These are phyloP conservation scores for Sebastiscus tertius DNA, from an alignment of 2,797 vertebrate species.

Conservation along the genomic window DNA sequence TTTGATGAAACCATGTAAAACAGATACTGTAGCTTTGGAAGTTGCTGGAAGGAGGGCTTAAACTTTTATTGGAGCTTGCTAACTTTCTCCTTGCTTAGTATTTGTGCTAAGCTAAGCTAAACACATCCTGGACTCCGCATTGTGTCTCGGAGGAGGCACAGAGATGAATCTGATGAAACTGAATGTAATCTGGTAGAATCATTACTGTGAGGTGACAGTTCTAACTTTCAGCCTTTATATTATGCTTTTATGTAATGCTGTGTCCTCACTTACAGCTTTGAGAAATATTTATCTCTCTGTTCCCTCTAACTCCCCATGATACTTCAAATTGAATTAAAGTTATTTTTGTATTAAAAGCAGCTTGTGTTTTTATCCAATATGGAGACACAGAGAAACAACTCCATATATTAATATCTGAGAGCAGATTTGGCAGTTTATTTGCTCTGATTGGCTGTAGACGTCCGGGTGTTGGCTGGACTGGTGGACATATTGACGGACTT, in stretches of 20 bases:
- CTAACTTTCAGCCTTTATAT: neutral
- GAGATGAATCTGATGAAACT: neutral
- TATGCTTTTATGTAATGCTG: neutral
- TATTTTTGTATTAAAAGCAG: neutral
- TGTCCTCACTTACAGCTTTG: neutral
- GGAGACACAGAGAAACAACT: neutral
- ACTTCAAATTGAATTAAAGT: neutral
- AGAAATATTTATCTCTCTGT: neutral
- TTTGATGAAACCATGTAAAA: neutral
- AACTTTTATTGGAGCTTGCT: neutral
- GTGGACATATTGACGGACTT: slow-evolving; percentile 16
- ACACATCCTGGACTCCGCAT: neutral
- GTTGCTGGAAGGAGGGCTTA: neutral
- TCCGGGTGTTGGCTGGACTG: neutral
- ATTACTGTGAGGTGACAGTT: neutral
- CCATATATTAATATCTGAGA: neutral
- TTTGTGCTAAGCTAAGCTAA: neutral
- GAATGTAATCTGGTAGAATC: neutral
- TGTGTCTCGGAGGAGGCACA: neutral
- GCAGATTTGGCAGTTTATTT: neutral
- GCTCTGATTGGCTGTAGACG: neutral
- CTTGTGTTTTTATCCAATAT: neutral
- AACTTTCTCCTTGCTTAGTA: neutral
- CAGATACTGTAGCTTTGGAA: neutral
- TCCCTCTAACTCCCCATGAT: neutral